phyloP scores from a whole-genome alignment of 2,888 invertebrate genomes.

The Xylophagus ater region DNA sequence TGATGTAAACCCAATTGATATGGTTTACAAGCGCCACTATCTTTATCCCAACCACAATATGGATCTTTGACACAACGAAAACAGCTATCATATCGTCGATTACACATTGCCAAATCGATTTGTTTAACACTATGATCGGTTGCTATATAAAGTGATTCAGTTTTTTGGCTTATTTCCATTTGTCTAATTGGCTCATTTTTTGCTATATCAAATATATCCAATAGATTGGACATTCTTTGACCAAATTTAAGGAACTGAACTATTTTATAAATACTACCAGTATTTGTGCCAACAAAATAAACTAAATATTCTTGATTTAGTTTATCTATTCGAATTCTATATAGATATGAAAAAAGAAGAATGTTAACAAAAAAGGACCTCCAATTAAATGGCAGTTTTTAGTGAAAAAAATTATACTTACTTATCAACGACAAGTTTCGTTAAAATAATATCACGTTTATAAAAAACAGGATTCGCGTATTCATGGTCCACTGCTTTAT shows the following conservation, averaged over 20 bases:
- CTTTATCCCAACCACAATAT: slow-evolving; percentile 94
- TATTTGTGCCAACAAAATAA: slow-evolving; percentile 77
- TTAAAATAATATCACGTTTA: slow-evolving; percentile 84
- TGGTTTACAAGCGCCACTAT: slow-evolving; percentile 73
- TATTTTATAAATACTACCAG: slow-evolving; percentile 85
- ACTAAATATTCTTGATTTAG: slow-evolving; percentile 66
- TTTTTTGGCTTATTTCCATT: slow-evolving; percentile 78
- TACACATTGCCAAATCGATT: slow-evolving; percentile 81
- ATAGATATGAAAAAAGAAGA: slow-evolving; percentile 7
- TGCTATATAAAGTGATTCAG: slow-evolving; percentile 80
- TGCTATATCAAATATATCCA: slow-evolving; percentile 86
- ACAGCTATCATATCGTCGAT: slow-evolving; percentile 82
- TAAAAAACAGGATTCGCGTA: slow-evolving; percentile 88
- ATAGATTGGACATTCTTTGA: slow-evolving; percentile 70
- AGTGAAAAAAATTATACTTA: slow-evolving; percentile 27
- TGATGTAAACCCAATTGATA: slow-evolving; percentile 65
- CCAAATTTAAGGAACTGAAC: slow-evolving; percentile 80
- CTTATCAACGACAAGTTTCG: slow-evolving; percentile 81
- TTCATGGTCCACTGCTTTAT: slow-evolving; percentile 88
- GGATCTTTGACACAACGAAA: slow-evolving; percentile 88
- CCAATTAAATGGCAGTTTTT: not conserved
- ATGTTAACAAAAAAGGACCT: not conserved
- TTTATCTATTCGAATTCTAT: slow-evolving; percentile 39
- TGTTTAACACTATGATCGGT: slow-evolving; percentile 82
- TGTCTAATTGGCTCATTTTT: slow-evolving; percentile 77